A percentile compares a stretch with the other conserved stretches of the same genome.
Conservation (phyloP, 2,113 vertebrate species). For the Elaphurus davidianus region DNA sequence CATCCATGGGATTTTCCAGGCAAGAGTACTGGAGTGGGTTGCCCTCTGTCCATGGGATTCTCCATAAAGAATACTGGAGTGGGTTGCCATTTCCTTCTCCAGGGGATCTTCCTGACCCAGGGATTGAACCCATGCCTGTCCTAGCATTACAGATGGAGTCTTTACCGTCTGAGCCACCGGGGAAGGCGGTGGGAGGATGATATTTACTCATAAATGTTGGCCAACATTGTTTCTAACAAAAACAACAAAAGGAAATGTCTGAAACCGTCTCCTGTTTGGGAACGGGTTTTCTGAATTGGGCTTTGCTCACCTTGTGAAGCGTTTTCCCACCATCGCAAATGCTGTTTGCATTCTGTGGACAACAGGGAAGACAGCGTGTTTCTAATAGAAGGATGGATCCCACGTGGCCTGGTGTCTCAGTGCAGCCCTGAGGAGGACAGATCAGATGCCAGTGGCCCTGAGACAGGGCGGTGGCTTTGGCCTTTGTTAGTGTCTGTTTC, state of each 20-base stretch:
- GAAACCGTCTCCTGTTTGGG: fast-evolving
- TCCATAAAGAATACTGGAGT: neutral
- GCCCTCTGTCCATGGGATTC: neutral
- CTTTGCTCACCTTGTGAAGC: fast-evolving
- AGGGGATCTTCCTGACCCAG: neutral
- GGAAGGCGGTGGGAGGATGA: neutral
- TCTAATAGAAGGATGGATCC: fast-evolving
- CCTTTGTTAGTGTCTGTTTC: neutral
- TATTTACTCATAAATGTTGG: fast-evolving
- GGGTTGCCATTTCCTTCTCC: neutral
- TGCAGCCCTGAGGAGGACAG: neutral
- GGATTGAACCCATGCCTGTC: neutral
- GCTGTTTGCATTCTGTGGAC: fast-evolving
- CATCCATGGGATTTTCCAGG: no score
- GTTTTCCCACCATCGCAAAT: no score
- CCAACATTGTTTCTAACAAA: neutral
- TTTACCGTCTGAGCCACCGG: neutral
- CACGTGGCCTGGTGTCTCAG: fast-evolving
- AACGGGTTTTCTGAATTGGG: fast-evolving
- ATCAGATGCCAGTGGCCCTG: fast-evolving
- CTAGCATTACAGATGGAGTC: neutral
- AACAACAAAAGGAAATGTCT: neutral
- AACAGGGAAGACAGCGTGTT: fast-evolving
- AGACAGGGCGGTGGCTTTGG: neutral
- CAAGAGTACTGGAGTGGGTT: no score